phyloP scores from a whole-genome alignment of 2,888 invertebrate genomes.

The Syrista parreyssii region DNA sequence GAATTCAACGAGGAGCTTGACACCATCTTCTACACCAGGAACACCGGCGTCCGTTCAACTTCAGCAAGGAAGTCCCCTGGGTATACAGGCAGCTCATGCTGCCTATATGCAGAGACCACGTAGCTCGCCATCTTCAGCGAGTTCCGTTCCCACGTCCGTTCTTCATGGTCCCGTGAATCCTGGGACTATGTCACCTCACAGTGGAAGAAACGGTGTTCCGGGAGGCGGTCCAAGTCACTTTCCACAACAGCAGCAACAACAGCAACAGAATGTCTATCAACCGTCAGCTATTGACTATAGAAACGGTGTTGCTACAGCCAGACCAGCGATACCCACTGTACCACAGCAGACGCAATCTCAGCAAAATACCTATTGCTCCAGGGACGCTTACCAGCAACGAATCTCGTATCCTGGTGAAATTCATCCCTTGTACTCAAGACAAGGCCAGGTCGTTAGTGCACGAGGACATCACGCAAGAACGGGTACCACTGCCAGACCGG shows the following conservation, averaged over 20 bases:
- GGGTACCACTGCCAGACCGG: conserved; percentile 41
- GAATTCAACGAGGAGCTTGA: conserved; percentile 73
- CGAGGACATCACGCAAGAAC: conserved; percentile 52
- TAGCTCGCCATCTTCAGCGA: conserved; percentile 78
- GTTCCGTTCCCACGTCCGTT: conserved; percentile 69
- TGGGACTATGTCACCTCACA: conserved; percentile 53
- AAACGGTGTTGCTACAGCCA: conserved; percentile 49
- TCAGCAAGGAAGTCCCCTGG: conserved; percentile 72
- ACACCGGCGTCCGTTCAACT: conserved; percentile 73
- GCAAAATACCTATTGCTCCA: conserved; percentile 54
- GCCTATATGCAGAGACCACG: conserved; percentile 73
- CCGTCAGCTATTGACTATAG: conserved; percentile 54
- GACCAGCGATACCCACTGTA: conserved; percentile 46
- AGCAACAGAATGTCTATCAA: conserved; percentile 56
- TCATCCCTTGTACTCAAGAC: conserved; percentile 55
- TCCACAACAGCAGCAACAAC: conserved; percentile 40
- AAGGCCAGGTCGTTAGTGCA: conserved; percentile 40
- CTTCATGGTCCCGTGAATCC: conserved; percentile 68
- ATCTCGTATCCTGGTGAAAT: conserved; percentile 54
- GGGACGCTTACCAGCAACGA: conserved; percentile 59
- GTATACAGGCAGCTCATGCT: conserved; percentile 59
- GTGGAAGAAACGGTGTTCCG: conserved; percentile 38
- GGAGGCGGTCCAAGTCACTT: conserved; percentile 52
- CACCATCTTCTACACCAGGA: conserved; percentile 74
- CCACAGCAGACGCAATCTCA: conserved; percentile 46